Base-by-base conservation (phyloP, 2,888 invertebrate genomes). In the Conomelus anceps region DNA sequence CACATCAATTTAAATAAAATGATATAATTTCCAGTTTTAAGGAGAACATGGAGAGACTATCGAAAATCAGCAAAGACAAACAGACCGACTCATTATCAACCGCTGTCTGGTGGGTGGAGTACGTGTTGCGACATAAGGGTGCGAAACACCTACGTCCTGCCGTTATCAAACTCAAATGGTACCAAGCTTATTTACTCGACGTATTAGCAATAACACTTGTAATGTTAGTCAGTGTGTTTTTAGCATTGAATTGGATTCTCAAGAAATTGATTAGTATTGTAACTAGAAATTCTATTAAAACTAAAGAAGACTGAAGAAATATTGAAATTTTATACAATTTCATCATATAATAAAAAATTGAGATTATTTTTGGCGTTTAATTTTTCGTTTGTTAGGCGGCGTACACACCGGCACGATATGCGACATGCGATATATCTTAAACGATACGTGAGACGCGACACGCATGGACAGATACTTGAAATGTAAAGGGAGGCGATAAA, bases 81-180 rank as follows among this genome's bases (percentile, higher is more conserved):
- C 85, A 23, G 24, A 23, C 3, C 17, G 23, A 85, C 17, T 22
- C 85, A 1, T 6, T 85, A 22, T 23, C 23, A 3, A 85, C 41
- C 23, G 86, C 89, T 11, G 85, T 89, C 23, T 89, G 88, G 86
- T 89, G 89, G 89, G 63, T 89, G 63, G 89, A 89, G 29, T 89
- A 89, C 41, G 89, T 89, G 13, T 22, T 89, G 22, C 85, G 89
- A 23, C 88, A 89, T 84, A 89, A 89, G 3, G 89, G 89, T 1
- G 89, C 89, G 23, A 41, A 29, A 22, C 86, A 89, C 29, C 86
- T 89, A 13, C 86, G 87, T 11, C 89, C 89, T 1, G 85, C 85
- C n/a, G 22, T 84, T 7, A 86, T 86, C 13, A 41, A 41, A n/a
- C 85, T 89, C 26, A 86, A 86, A 22, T 89, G 89, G 89, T 89